phyloP scores from a whole-genome alignment of 2,113 vertebrate species.

The Salvator merianae region DNA sequence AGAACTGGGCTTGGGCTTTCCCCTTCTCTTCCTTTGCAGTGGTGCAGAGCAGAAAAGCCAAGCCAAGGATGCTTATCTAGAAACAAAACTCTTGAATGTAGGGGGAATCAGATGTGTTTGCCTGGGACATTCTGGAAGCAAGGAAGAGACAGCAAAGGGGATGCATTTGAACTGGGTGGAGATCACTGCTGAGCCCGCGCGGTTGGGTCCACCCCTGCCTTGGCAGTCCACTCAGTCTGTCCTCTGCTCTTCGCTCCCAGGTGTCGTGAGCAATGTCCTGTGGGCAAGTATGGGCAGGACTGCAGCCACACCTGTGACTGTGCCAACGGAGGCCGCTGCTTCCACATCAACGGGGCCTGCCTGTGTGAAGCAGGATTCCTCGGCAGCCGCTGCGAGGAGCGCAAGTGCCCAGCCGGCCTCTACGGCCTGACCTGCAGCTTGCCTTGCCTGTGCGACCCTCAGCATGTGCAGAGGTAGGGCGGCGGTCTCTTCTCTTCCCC shows the following conservation, averaged over 20 bases:
- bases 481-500: not conserved
- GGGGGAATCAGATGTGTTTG: too few relatives aligned
- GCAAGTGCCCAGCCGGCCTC: conserved; percentile 77
- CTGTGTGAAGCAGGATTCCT: conserved; percentile 89
- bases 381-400: conserved; percentile 81
- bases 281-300: conserved; percentile 82
- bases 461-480: conserved; percentile 85
- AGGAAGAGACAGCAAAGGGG: too few relatives aligned
- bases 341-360: conserved; percentile 87
- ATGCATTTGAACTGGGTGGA: too few relatives aligned
- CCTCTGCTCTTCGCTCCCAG: conserved; percentile 59
- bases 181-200: too few relatives aligned
- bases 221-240: fast-evolving
- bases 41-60: too few relatives aligned
- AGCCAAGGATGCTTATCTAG: too few relatives aligned
- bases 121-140: too few relatives aligned
- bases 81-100: too few relatives aligned
- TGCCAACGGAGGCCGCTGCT: conserved; percentile 87
- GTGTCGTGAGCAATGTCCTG: conserved; percentile 85
- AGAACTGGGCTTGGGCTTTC: too few relatives aligned
- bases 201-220: too few relatives aligned
- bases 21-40: too few relatives aligned
- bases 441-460: conserved; percentile 83
- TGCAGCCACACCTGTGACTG: conserved; percentile 86
- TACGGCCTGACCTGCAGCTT: conserved; percentile 84